Base-by-base conservation (phyloP, 2,113 vertebrate species). In the Galemys pyrenaicus region DNA sequence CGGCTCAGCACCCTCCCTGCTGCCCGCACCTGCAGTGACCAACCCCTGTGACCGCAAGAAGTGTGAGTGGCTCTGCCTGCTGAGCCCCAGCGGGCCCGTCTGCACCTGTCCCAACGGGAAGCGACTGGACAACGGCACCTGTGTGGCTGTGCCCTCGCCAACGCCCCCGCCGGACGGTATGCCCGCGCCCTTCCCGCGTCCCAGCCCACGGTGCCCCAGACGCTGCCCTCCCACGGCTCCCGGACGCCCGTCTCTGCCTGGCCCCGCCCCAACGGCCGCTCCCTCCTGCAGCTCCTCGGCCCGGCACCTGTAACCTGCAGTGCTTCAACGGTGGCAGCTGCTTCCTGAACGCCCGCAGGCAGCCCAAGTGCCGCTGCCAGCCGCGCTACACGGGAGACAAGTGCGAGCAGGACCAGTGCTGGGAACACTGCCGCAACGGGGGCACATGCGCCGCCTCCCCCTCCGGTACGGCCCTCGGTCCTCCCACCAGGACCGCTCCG, bases 1-100 rank as follows among this genome's bases (percentile, higher is more conserved):
- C 7, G 15, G 71, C 60, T 73, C 46, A 65, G 28, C n/a, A n/a
- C n/a, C 46, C 54, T n/a, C 84, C 0, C 44, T 12, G 46, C 17
- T 7, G 15, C 75, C 89, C 44, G 3, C 68, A 0, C 49, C 89
- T 24, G 16, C 97, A 99, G 99, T 99, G 98, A 99, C 99, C 71
- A 99, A 99, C 97, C 99, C 99, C 1, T 99, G 99, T 17, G 99
- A 99, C 98, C 98, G 99, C 70, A 99, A 99, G 98, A 99, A 99
- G 84, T 99, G 99, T 0, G 99, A 99, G 96, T 99, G 99, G 99
- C 98, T 99, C 70, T 99, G 99, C 96, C 98, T 99, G 87, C 98
- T 99, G 64, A 99, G 99, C 96, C 99, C 99, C 96, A 99, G 99
- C 0, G 99, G 99, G 64, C 99, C 99, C 0, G 99, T 99, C 95